These are phyloP conservation scores for Embiotoca jacksoni DNA, from an alignment of 2,113 vertebrate species.

Conservation along the genomic window DNA sequence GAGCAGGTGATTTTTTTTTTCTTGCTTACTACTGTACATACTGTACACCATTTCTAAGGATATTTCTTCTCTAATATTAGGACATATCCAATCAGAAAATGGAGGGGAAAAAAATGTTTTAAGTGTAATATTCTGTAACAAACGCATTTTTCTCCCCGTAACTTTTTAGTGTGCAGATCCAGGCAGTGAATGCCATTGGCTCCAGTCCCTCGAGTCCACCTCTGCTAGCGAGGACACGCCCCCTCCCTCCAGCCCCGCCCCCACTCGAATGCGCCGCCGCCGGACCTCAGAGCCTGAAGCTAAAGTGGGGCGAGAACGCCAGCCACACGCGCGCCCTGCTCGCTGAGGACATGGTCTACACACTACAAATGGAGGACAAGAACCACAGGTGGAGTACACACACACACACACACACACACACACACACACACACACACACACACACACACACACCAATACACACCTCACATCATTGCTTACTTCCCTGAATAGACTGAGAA, in stretches of 20 bases:
- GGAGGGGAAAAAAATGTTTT: neutral
- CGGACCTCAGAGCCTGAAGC: conserved; percentile 97
- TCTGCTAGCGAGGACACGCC: conserved; percentile 91
- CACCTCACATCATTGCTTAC: too few species aligned
- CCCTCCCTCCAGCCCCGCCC: conserved; percentile 92
- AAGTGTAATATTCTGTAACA: neutral
- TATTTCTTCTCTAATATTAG: too few species aligned
- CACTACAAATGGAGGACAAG: conserved; percentile 95
- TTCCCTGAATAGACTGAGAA: too few species aligned
- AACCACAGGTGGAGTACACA: conserved; percentile 88
- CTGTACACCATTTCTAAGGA: neutral
- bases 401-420: neutral
- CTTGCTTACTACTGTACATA: neutral
- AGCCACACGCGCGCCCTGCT: conserved; percentile 83
- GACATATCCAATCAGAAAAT: conserved; percentile 3
- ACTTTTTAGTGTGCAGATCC: conserved; percentile 87
- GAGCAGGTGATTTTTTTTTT: neutral
- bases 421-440: too few species aligned
- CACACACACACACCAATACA: neutral
- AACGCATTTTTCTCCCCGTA: neutral
- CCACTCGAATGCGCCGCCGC: conserved; percentile 93
- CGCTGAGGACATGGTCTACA: conserved; percentile 89
- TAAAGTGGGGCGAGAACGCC: conserved; percentile 95
- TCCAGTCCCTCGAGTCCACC: conserved; percentile 90
- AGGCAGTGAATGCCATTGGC: conserved; percentile 94